A percentile compares a stretch with the other conserved stretches of the same genome.
Evolutionary conservation across 92 coral and sea anemone species (phyloP).

Genomic region (Meandrina meandrites): DNA sequence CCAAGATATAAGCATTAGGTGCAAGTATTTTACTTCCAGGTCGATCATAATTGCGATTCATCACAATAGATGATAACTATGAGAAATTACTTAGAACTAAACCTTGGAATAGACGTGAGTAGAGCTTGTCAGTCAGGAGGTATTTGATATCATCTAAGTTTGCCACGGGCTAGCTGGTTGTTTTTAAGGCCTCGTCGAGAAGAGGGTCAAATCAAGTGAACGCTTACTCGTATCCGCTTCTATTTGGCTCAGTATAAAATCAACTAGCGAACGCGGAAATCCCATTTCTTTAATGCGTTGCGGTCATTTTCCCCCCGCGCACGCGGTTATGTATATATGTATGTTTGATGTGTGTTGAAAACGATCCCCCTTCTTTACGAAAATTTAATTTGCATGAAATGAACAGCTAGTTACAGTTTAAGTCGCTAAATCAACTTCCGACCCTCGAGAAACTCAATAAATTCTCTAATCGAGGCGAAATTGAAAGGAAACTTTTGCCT

Average conservation of each 20-base stretch:
- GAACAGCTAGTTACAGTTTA: slow-evolving; percentile 73
- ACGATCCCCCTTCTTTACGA: slow-evolving; percentile 38
- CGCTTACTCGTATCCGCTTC: slow-evolving; percentile 31
- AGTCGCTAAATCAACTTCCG: slow-evolving; percentile 96
- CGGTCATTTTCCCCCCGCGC: slow-evolving; percentile 17
- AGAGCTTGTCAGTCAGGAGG: slow-evolving; percentile 10
- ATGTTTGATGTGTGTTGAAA: slow-evolving; percentile 46
- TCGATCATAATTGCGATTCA: slow-evolving; percentile 58
- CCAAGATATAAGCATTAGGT: neutral
- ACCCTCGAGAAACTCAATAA: slow-evolving; percentile 85
- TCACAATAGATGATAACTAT: slow-evolving; percentile 63
- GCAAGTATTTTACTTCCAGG: slow-evolving; percentile 60
- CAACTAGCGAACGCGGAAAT: slow-evolving; percentile 37
- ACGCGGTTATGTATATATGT: slow-evolving; percentile 29
- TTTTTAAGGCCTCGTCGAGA: slow-evolving; percentile 3
- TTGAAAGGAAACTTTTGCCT: neutral
- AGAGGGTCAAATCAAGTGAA: slow-evolving; percentile 14
- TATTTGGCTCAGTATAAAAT: slow-evolving; percentile 15
- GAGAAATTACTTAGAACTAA: neutral
- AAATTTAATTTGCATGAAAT: slow-evolving; percentile 82
- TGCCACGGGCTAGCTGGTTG: slow-evolving; percentile 7
- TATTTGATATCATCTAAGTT: neutral
- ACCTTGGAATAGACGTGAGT: neutral
- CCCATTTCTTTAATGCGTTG: neutral
- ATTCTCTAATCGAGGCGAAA: slow-evolving; percentile 67